Evolutionary conservation across 1,140 invertebrate genomes (phyloP).

Genomic region (Drosophila auraria): DNA sequence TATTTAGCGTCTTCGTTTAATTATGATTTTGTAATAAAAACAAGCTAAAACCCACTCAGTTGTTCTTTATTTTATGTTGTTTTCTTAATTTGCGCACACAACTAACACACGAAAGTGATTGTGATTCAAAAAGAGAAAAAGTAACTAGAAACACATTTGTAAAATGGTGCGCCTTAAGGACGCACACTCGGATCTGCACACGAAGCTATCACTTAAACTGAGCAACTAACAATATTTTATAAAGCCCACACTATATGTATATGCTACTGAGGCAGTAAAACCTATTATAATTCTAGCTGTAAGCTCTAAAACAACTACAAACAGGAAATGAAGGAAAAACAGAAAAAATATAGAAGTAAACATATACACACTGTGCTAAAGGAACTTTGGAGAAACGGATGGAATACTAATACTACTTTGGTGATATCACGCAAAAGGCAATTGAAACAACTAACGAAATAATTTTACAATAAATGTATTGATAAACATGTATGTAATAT

Average conservation of each 20-base stretch:
- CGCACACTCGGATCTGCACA: conserved; percentile 35
- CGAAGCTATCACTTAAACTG: conserved; percentile 44
- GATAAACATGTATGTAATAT: conserved; percentile 36
- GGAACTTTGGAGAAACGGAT: conserved; percentile 54
- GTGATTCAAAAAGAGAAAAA: conserved; percentile 73
- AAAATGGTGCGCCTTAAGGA: conserved; percentile 55
- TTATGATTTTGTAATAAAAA: conserved; percentile 68
- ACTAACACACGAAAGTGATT: conserved; percentile 77
- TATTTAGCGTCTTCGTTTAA: conserved; percentile 49
- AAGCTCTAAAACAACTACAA: conserved; percentile 61
- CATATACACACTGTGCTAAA: conserved; percentile 44
- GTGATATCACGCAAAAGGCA: conserved; percentile 82
- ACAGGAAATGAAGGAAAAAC: conserved; percentile 27
- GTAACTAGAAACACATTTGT: conserved; percentile 68
- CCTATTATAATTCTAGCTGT: conserved; percentile 58
- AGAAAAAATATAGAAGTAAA: conserved; percentile 30
- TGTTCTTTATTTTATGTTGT: conserved; percentile 27
- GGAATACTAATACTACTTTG: conserved; percentile 65
- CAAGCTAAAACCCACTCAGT: conserved; percentile 34
- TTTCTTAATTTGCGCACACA: conserved; percentile 50
- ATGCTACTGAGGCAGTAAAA: conserved; percentile 78
- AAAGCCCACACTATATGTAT: conserved; percentile 60
- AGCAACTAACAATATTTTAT: conserved; percentile 63
- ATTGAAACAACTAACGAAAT: conserved; percentile 78
- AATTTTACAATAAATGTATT: conserved; percentile 67